phyloP scores from a whole-genome alignment of 2,797 vertebrate genomes.

The Sebastes taczanowskii region DNA sequence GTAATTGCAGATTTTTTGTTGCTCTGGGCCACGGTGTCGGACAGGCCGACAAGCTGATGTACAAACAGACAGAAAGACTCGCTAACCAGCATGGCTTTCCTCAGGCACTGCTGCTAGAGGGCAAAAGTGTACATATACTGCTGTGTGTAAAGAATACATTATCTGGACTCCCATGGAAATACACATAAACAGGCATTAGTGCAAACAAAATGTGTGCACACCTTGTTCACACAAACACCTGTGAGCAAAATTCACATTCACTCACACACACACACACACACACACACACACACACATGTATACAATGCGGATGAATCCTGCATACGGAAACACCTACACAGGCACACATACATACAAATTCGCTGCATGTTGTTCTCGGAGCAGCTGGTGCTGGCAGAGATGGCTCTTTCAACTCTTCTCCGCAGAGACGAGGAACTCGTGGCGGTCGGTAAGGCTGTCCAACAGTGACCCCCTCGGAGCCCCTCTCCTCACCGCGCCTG shows the following conservation, averaged over 20 bases:
- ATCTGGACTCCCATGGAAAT: not conserved
- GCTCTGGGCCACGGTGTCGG: not conserved
- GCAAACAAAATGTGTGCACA: not conserved
- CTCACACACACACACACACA: not conserved
- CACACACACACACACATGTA: not conserved
- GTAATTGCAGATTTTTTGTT: not conserved
- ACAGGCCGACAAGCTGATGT: not conserved
- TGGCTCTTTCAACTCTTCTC: slow-evolving; percentile 35
- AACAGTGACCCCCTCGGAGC: not conserved
- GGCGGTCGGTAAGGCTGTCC: not conserved
- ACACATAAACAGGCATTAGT: not conserved
- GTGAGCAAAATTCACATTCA: not conserved
- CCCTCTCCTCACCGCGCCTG: slow-evolving; percentile 19
- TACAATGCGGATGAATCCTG: not conserved
- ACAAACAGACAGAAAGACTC: not conserved
- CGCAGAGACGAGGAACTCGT: slow-evolving; percentile 2
- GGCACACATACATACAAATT: slow-evolving; percentile 3
- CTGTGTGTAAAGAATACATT: not conserved
- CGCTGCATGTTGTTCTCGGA: slow-evolving; percentile 12
- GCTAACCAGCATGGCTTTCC: not conserved
- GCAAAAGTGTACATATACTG: not conserved
- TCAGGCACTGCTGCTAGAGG: not conserved
- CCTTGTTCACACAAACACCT: not conserved
- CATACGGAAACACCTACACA: not conserved
- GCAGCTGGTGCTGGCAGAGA: slow-evolving; percentile 42